phyloP scores from a whole-genome alignment of 2,888 invertebrate species.

The Catocala fraxini region DNA sequence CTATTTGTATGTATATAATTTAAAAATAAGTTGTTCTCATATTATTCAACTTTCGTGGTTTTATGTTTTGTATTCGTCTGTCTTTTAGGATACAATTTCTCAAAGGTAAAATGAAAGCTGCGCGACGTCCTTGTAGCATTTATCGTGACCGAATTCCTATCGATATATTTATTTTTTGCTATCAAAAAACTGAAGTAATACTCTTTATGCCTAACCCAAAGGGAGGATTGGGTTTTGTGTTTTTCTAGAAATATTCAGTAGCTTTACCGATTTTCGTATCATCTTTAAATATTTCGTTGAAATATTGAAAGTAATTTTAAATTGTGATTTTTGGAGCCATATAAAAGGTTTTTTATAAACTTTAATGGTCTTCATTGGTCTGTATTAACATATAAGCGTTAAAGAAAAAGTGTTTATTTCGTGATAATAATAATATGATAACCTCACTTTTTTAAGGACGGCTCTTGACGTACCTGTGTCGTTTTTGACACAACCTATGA shows the following conservation, averaged over 20 bases:
- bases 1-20: no score
- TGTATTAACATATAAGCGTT: no score
- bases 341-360: no score
- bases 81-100: not conserved
- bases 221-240: not conserved
- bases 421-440: no score
- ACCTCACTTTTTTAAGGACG: no score
- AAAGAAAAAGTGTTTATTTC: no score
- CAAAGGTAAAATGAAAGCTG: constrained; percentile 6
- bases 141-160: not conserved
- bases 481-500: no score
- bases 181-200: constrained; percentile 5
- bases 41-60: not conserved
- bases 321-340: not conserved
- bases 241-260: not conserved
- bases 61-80: not conserved
- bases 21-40: no score
- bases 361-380: no score
- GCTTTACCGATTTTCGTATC: not conserved
- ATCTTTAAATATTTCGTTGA: not conserved
- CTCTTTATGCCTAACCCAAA: not conserved
- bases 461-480: no score
- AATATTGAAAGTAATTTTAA: no score
- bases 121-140: not conserved
- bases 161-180: not conserved